Evolutionary conservation across 2,113 vertebrate species (phyloP).

Genomic region (Speoplatyrhinus poulsoni): DNA sequence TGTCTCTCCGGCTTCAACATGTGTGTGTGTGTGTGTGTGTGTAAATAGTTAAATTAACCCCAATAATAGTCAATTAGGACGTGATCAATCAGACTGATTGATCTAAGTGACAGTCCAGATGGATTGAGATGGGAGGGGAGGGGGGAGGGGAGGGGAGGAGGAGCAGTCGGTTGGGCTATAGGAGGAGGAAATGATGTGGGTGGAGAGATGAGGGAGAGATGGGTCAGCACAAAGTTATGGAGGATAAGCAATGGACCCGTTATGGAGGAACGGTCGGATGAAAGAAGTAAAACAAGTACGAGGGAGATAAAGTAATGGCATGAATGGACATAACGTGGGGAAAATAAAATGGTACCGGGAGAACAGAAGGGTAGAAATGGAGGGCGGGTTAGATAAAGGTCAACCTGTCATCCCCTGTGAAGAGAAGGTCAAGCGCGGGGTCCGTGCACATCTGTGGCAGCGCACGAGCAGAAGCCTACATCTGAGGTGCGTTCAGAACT

Average conservation of each 20-base stretch:
- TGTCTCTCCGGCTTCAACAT: constrained; percentile 65
- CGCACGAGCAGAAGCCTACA: too few relatives aligned
- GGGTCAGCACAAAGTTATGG: constrained; percentile 23
- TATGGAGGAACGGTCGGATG: neutral
- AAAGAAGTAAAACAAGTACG: neutral
- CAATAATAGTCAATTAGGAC: constrained; percentile 93
- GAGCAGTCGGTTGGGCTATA: constrained; percentile 1
- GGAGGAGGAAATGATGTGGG: constrained; percentile 43
- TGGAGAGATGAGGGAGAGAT: neutral
- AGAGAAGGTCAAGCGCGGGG: constrained; percentile 55
- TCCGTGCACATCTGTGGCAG: neutral
- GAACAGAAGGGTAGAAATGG: neutral
- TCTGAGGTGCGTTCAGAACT: too few relatives aligned
- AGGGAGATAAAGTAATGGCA: neutral
- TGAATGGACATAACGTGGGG: too few relatives aligned
- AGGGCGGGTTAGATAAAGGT: constrained; percentile 39
- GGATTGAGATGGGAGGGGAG: constrained; percentile 76
- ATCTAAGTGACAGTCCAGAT: constrained; percentile 93
- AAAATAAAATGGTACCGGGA: neutral
- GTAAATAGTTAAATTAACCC: constrained; percentile 98
- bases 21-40: constrained; percentile 66
- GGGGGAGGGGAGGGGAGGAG: constrained; percentile 11
- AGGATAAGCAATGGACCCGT: neutral
- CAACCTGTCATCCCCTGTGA: constrained; percentile 51
- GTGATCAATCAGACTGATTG: constrained; percentile 99